Base-by-base conservation (phyloP, 1,140 invertebrate species). In the Drosophila burlai region DNA sequence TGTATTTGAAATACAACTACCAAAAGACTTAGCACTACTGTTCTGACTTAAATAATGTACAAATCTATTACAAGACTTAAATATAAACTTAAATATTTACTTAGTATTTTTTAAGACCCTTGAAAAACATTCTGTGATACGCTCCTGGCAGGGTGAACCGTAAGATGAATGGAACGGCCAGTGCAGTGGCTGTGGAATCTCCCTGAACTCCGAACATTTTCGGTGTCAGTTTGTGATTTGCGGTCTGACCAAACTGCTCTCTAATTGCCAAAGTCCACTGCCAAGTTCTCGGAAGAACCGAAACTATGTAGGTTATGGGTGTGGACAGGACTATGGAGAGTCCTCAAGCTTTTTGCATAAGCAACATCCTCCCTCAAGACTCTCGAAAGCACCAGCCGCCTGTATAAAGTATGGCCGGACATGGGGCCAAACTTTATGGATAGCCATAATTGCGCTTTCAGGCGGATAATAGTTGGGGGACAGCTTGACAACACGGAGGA, bases 391-490 rank as follows among this genome's bases (percentile, higher is more conserved):
- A 15, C 24, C 55, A 55, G 31, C 40, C 18, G 40, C 43, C 58
- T 47, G 43, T 71, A 43, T 34, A 60, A 69, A 76, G 24, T 63
- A 60, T 55, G 47, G 45, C 47, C 58, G 58, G 52, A 57, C 45
- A 80, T 49, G 45, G 67, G 61, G 43, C 42, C 62, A 43, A 67
- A 72, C 50, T 83, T 83, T 83, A 83, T 73, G 67, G 65, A 49
- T 50, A 57, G 71, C 66, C 65, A 76, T 83, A 76, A 83, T 83
- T 80, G 80, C 47, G 57, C 73, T 66, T 72, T 81, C 80, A 81
- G 64, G 61, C 72, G 65, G 60, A 72, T 65, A 84, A 81, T 81
- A 62, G 67, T 21, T 62, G 45, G 45, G 60, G 42, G 60, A 42
- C 52, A 58, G 38, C 36, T 67, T 38, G 34, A 43, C 46, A 59